A percentile compares a stretch with the other conserved stretches of the same genome.
These are phyloP conservation scores for Calonectris borealis DNA, from an alignment of 2,113 vertebrate genomes.

Conservation along the genomic window DNA sequence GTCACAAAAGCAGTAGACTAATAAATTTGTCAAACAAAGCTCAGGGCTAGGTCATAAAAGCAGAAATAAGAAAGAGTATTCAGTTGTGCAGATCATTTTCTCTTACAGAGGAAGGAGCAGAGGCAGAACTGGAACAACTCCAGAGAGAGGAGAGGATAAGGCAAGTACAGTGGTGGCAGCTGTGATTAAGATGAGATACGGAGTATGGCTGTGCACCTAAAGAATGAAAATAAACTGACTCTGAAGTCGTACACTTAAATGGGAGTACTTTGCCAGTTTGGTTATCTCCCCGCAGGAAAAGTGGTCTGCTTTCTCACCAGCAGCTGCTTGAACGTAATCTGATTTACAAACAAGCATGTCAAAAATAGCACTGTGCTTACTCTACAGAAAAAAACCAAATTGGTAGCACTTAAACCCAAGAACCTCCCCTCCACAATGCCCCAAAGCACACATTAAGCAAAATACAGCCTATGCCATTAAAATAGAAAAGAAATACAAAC, in stretches of 20 bases:
- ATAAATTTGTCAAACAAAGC: neutral
- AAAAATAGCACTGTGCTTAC: neutral
- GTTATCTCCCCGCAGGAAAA: neutral
- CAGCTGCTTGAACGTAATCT: neutral
- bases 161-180: neutral
- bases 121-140: neutral
- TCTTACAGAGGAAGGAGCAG: neutral
- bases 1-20: neutral
- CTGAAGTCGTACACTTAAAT: neutral
- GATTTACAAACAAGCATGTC: neutral
- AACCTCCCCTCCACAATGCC: neutral
- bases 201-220: neutral
- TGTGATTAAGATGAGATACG: neutral
- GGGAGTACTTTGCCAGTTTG: neutral
- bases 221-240: neutral
- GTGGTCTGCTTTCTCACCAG: neutral
- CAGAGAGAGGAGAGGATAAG: neutral
- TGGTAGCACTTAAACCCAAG: neutral
- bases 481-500: neutral
- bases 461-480: neutral
- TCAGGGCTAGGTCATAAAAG: neutral
- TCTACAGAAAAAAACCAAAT: rapidly evolving
- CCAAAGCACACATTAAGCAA: neutral
- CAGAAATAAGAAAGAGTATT: neutral
- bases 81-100: neutral